A percentile compares a stretch with the other conserved stretches of the same genome.
Evolutionary conservation across 1,140 invertebrate genomes (phyloP).

Genomic region (Phthorimaea operculella): DNA sequence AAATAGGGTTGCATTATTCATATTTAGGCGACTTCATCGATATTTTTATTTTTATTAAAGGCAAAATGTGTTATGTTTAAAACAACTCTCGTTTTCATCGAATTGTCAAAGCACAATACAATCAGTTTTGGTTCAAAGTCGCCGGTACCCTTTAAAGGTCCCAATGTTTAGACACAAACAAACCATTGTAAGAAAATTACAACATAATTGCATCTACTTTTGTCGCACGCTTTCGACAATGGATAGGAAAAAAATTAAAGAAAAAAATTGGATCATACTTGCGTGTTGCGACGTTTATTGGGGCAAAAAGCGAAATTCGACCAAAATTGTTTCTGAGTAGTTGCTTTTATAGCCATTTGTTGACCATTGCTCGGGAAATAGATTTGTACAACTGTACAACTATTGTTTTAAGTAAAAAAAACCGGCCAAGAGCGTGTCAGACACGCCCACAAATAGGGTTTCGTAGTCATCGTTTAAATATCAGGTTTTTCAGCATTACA

Average conservation of each 20-base stretch:
- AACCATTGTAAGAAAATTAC: constrained; percentile 36
- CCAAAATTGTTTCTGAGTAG: constrained; percentile 25
- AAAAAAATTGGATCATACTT: constrained; percentile 36
- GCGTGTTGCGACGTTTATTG: constrained; percentile 35
- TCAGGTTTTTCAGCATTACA: too few species aligned
- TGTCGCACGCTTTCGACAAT: constrained; percentile 23
- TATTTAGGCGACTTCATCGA: too few species aligned
- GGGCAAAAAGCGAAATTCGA: constrained; percentile 37
- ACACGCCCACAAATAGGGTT: too few species aligned
- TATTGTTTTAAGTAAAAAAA: too few species aligned
- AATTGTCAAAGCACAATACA: too few species aligned
- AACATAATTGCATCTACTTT: constrained; percentile 30
- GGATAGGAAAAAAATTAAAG: constrained; percentile 11
- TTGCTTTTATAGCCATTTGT: constrained; percentile 37
- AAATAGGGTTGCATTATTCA: too few species aligned
- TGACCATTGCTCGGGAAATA: constrained; percentile 6
- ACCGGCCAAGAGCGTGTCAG: too few species aligned
- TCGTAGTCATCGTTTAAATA: too few species aligned
- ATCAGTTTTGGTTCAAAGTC: neutral
- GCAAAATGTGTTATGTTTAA: too few species aligned
- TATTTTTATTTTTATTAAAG: too few species aligned
- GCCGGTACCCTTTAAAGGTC: constrained; percentile 18
- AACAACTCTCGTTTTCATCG: too few species aligned
- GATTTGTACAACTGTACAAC: too few species aligned
- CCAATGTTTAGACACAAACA: constrained; percentile 26